Evolutionary conservation across 2,113 vertebrate genomes (phyloP).

Genomic region (Mobula hypostoma): DNA sequence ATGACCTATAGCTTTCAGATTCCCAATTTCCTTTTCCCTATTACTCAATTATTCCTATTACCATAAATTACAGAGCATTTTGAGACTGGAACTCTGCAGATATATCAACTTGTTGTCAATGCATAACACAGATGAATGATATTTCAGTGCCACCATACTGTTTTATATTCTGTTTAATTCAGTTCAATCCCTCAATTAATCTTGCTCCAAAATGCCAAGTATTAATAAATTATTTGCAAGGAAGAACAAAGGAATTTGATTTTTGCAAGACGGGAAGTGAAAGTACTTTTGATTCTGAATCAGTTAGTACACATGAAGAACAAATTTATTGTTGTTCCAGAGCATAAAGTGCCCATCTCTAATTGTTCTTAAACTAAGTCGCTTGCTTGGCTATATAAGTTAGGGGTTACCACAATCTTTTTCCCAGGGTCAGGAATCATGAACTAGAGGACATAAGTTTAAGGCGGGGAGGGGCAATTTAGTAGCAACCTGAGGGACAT

Average conservation of each 20-base stretch:
- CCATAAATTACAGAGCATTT: neutral
- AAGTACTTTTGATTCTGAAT: neutral
- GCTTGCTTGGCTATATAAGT: no score
- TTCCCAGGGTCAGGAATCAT: no score
- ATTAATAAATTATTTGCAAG: neutral
- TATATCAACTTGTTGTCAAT: neutral
- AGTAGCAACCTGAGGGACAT: no score
- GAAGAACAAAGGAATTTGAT: neutral
- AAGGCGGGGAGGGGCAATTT: no score
- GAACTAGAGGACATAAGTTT: no score
- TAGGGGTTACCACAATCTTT: no score
- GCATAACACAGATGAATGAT: neutral
- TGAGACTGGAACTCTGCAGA: neutral
- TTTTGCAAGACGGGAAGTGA: neutral
- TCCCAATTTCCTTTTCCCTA: neutral
- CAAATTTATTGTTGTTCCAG: neutral
- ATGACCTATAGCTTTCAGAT: neutral
- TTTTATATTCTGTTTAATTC: neutral
- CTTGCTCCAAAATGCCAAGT: neutral
- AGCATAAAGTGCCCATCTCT: no score
- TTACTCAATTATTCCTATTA: constrained; percentile 7
- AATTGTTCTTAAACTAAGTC: no score
- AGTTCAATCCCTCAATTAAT: neutral
- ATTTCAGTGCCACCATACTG: neutral
- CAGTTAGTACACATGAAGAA: neutral